Evolutionary conservation across 2,888 invertebrate genomes (phyloP).

Genomic region (Miltochrista miniata): DNA sequence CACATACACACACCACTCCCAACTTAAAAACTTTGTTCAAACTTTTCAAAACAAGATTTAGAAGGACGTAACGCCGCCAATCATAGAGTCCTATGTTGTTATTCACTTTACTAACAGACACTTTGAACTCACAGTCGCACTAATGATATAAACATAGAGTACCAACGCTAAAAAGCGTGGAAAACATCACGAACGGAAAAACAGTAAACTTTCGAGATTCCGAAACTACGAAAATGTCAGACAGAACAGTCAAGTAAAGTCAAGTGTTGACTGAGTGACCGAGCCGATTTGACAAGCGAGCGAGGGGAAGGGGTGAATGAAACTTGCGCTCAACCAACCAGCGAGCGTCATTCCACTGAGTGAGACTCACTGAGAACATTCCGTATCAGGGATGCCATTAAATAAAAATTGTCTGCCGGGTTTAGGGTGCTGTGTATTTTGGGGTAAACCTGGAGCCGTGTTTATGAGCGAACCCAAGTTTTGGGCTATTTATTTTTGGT

Average conservation of each 20-base stretch:
- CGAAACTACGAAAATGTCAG: constrained; percentile 46
- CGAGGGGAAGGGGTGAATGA: constrained; percentile 8
- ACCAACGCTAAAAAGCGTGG: constrained; percentile 39
- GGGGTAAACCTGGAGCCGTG: too few relatives aligned
- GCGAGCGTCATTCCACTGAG: too few relatives aligned
- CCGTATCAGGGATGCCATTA: too few relatives aligned
- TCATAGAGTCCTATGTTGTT: background rate
- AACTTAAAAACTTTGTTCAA: constrained; percentile 52
- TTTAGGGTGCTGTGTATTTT: too few relatives aligned
- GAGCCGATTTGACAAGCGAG: constrained; percentile 19
- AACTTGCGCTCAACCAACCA: constrained; percentile 2
- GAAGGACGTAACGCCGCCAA: constrained; percentile 16
- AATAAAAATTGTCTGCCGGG: too few relatives aligned
- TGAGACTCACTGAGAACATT: too few relatives aligned
- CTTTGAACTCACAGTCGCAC: constrained; percentile 37
- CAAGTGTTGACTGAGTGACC: constrained; percentile 2
- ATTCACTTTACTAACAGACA: constrained; percentile 22
- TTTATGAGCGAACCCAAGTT: too few relatives aligned
- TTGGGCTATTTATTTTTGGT: too few relatives aligned
- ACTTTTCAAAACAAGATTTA: constrained; percentile 54
- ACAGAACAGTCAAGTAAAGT: constrained; percentile 10
- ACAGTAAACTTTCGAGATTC: constrained; percentile 33
- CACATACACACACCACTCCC: constrained; percentile 58
- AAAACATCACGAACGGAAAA: constrained; percentile 49
- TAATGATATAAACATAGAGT: constrained; percentile 30